Evolutionary conservation across 2,888 invertebrate species (phyloP).

Genomic region (Abrostola triplasia): DNA sequence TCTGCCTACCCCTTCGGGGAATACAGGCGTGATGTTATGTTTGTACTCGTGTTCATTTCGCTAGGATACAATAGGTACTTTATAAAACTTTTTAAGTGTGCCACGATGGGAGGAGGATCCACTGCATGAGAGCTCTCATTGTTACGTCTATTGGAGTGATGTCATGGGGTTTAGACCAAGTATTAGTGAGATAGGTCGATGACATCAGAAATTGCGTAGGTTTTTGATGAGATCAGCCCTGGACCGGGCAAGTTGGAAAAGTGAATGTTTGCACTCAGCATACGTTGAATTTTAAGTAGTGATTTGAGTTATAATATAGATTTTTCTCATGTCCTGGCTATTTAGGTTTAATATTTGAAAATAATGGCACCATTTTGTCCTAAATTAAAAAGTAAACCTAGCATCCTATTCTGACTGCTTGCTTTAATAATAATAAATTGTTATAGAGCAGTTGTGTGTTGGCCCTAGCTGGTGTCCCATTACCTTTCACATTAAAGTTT

Average conservation of each 20-base stretch:
- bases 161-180: conserved; percentile 2
- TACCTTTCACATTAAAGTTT: too few species aligned
- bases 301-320: neutral
- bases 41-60: too few species aligned
- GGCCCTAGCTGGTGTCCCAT: too few species aligned
- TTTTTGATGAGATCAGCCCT: conserved; percentile 1
- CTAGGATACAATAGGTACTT: too few species aligned
- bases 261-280: neutral
- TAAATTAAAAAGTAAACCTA: too few species aligned
- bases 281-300: neutral
- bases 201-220: conserved; percentile 2
- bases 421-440: neutral
- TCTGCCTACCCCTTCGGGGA: too few species aligned
- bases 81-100: neutral
- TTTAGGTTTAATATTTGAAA: too few species aligned
- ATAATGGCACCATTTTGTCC: too few species aligned
- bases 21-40: too few species aligned
- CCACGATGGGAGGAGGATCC: neutral
- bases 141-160: conserved; percentile 1
- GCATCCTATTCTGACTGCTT: neutral
- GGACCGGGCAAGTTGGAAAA: neutral
- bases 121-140: neutral
- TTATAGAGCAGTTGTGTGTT: too few species aligned
- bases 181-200: conserved; percentile 4
- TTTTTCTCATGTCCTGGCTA: neutral